Evolutionary conservation across 2,797 vertebrate species (phyloP), one percentile per base, ranked within the genome.

Genomic region (Schizopygopsis pylzovi): DNA sequence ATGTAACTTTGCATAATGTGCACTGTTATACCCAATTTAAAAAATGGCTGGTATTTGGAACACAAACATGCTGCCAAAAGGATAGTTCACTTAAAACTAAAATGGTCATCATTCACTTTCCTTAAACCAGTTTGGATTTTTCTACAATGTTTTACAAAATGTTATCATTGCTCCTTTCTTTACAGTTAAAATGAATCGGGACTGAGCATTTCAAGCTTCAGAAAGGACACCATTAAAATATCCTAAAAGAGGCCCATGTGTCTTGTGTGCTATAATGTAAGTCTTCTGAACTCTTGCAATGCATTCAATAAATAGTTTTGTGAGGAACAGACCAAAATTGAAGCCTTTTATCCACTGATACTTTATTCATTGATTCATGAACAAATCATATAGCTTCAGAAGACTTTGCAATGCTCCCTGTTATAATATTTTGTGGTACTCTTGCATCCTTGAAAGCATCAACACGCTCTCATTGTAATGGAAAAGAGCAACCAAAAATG

Each of bases 1-100:
- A 87, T 91, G 90, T 91, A 89, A 88, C 86, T 89, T 63, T 1
- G 82, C 85, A 89, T 81, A 41, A n/a, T 79, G 39, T 85, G 86
- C 90, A 88, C 79, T 88, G 87, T 79, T 45, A 67, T 79, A 39
- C 70, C 90, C 86, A 77, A 89, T 87, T 86, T 28, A 7, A 41
- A 86, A 83, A 83, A 90, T 90, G 86, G 8, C 70, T 61, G 49
- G 67, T 28, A 78, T 65, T 43, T n/a, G 11, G 28, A 77, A 15
- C 18, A 39, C 28, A 56, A 54, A 56, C 25, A 13, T 39, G 39
- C 49, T 73, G 25, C 7, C 15, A 33, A 75, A 33, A 25, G 7
- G 28, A 75, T 75, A 18, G 72, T 33, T 33, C 4, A 33, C 15
- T 52, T 49, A 75, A 75, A 75, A 75, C 18, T 18, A 49, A 16